phyloP scores from a whole-genome alignment of 2,113 vertebrate genomes.

The Stegastes partitus region DNA sequence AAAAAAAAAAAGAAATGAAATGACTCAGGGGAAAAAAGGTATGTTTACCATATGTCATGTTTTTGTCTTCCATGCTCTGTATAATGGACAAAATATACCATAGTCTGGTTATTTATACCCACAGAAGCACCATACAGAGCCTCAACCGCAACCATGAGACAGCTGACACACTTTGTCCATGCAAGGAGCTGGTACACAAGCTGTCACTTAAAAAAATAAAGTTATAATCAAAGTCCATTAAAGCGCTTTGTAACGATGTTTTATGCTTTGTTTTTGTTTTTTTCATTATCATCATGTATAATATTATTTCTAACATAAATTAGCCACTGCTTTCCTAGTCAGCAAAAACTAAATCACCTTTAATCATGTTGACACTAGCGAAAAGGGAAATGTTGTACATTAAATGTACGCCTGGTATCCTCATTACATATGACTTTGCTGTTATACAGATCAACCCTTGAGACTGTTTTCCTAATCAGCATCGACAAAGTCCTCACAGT shows the following conservation, averaged over 20 bases:
- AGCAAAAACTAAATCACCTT: slow-evolving; percentile 3
- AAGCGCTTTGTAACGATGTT: background rate
- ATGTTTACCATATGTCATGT: background rate
- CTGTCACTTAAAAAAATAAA: slow-evolving; percentile 9
- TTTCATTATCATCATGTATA: background rate
- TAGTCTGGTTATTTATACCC: background rate
- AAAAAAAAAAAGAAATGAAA: slow-evolving; percentile 12
- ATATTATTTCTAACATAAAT: background rate
- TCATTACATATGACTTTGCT: slow-evolving; percentile 35
- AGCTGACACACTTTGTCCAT: slow-evolving; percentile 6
- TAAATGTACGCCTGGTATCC: slow-evolving; percentile 28
- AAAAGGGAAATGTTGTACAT: slow-evolving; percentile 36
- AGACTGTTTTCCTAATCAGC: slow-evolving; percentile 66
- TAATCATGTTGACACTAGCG: slow-evolving; percentile 5
- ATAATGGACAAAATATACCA: background rate
- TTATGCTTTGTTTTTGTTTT: background rate
- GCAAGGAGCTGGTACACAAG: background rate
- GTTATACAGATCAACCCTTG: slow-evolving; percentile 42
- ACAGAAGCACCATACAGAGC: background rate
- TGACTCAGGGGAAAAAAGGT: background rate
- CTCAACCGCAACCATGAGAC: slow-evolving; percentile 14
- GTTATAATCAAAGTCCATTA: background rate
- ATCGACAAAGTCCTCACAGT: slow-evolving; percentile 58
- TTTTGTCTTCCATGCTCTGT: background rate
- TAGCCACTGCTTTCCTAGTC: background rate